Evolutionary conservation across 2,113 vertebrate species (phyloP).

Genomic region (Notechis scutatus): DNA sequence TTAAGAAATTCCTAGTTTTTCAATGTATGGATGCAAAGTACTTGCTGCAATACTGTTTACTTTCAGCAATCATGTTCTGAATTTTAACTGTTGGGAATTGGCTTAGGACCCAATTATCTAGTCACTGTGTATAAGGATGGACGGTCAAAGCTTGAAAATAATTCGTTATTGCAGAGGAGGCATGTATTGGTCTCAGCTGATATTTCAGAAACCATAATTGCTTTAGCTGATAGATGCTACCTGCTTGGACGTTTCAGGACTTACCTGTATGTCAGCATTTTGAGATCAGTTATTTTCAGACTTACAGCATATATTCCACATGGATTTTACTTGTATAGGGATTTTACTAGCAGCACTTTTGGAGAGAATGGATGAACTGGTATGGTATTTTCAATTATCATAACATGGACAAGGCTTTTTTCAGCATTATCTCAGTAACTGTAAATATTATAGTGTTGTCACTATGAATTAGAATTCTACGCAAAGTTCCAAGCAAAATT

Average conservation of each 20-base stretch:
- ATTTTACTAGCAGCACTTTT: neutral
- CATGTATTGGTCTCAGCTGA: neutral
- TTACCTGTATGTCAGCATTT: neutral
- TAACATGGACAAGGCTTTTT: neutral
- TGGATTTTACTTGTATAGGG: neutral
- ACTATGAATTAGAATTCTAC: neutral
- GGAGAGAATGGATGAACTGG: neutral
- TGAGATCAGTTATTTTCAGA: neutral
- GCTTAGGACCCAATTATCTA: neutral
- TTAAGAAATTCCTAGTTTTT: neutral
- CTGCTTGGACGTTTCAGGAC: neutral
- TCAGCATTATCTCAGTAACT: neutral
- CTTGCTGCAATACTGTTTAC: neutral
- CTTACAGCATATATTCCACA: neutral
- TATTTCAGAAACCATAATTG: conserved; percentile 19
- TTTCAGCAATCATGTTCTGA: neutral
- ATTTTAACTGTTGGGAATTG: neutral
- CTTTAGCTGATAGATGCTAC: conserved; percentile 4
- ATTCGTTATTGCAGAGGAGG: neutral
- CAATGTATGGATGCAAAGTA: neutral
- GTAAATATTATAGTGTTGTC: neutral
- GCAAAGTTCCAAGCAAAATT: neutral
- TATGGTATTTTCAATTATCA: neutral
- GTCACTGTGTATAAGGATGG: neutral
- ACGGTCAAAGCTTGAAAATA: neutral